Conservation (phyloP, 1,140 invertebrate genomes). For the Diploscapter pachys region DNA sequence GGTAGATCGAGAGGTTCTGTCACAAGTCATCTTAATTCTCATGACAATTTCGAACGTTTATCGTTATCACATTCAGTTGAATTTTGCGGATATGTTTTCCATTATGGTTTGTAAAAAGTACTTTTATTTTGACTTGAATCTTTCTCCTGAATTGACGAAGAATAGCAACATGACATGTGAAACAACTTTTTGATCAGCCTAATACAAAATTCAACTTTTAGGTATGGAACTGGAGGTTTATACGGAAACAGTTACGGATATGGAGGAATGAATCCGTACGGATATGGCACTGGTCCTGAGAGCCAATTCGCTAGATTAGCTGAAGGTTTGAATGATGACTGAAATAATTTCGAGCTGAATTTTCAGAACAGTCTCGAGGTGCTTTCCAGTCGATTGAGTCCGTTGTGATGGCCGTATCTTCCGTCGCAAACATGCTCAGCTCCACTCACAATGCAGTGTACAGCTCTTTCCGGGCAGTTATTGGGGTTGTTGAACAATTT, state of each 20-base stretch:
- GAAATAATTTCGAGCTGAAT: conserved; percentile 62
- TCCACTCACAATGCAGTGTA: conserved; percentile 90
- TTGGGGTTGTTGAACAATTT: conserved; percentile 91
- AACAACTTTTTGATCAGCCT: too few relatives aligned
- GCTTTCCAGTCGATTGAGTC: conserved; percentile 92
- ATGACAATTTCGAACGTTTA: too few relatives aligned
- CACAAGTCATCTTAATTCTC: too few relatives aligned
- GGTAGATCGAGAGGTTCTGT: too few relatives aligned
- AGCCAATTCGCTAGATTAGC: conserved; percentile 61
- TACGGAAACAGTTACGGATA: conserved; percentile 18
- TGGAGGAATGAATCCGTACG: conserved; percentile 15
- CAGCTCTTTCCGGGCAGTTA: conserved; percentile 86
- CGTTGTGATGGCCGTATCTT: conserved; percentile 81
- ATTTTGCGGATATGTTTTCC: neutral
- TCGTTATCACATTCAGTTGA: too few relatives aligned
- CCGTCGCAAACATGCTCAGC: conserved; percentile 91
- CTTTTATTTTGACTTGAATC: too few relatives aligned
- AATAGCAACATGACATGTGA: too few relatives aligned
- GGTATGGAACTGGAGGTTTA: conserved; percentile 2
- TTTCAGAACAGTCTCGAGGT: conserved; percentile 81
- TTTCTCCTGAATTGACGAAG: too few relatives aligned
- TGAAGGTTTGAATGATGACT: conserved; percentile 48
- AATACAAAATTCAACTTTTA: neutral
- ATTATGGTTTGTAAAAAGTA: neutral
- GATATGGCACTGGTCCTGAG: conserved; percentile 40